Conservation (phyloP, 2,113 vertebrate species). For the Nothobranchius kuhntae region DNA sequence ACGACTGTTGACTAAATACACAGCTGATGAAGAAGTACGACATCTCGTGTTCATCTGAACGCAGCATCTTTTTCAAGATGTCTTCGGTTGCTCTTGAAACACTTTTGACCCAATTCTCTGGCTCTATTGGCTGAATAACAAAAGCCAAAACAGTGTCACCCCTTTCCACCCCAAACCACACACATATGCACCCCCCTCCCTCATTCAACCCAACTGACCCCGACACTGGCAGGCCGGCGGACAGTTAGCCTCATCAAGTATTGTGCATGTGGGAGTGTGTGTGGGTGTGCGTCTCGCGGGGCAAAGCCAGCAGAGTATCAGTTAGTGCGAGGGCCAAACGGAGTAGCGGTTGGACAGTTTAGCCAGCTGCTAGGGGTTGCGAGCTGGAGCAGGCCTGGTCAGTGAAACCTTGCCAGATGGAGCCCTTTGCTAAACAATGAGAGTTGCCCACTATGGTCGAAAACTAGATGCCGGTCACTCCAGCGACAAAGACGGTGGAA, state of each 20-base stretch:
- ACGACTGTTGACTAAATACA: slow-evolving; percentile 66
- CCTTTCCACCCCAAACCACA: slow-evolving; percentile 28
- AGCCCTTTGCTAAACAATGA: slow-evolving; percentile 75
- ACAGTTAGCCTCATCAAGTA: slow-evolving; percentile 61
- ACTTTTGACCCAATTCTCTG: slow-evolving; percentile 33
- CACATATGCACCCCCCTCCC: slow-evolving; percentile 27
- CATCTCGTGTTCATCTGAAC: too few relatives aligned
- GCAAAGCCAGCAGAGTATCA: slow-evolving; percentile 65
- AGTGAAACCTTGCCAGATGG: slow-evolving; percentile 80
- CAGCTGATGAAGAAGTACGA: slow-evolving; percentile 13
- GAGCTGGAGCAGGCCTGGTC: slow-evolving; percentile 57
- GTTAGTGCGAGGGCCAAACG: slow-evolving; percentile 67
- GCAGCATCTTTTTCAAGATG: background rate
- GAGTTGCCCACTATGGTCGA: slow-evolving; percentile 39
- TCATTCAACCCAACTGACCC: slow-evolving; percentile 70
- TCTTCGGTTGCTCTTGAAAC: background rate
- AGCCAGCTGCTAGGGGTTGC: slow-evolving; percentile 75
- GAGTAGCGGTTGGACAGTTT: slow-evolving; percentile 79
- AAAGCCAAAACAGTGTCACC: slow-evolving; percentile 59
- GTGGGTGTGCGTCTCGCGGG: slow-evolving; percentile 30
- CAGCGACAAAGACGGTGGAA: slow-evolving; percentile 3
- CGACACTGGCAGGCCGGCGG: slow-evolving; percentile 52
- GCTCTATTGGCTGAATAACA: slow-evolving; percentile 46
- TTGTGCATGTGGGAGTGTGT: slow-evolving; percentile 34
- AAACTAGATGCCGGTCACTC: slow-evolving; percentile 36